phyloP scores from a whole-genome alignment of 2,113 vertebrate genomes.

The Pterocles burchelli region DNA sequence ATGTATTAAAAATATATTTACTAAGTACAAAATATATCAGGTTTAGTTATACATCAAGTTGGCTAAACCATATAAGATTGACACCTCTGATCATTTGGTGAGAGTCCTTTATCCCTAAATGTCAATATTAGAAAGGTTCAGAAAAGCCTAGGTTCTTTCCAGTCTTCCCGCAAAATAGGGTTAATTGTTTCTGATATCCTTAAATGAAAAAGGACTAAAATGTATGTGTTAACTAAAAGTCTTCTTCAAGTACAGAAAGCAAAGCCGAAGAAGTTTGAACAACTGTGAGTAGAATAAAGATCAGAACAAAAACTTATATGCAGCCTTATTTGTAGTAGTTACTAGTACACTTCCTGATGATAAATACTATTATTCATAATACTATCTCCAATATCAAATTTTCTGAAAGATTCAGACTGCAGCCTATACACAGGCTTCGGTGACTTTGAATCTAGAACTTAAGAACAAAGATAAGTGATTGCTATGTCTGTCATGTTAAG shows the following conservation, averaged over 20 bases:
- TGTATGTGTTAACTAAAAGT: not conserved
- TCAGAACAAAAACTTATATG: not conserved
- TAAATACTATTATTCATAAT: too few species aligned
- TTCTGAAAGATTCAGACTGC: not conserved
- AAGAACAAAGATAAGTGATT: not conserved
- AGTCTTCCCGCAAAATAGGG: not conserved
- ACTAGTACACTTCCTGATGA: not conserved
- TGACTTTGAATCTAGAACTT: not conserved
- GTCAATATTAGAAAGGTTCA: not conserved
- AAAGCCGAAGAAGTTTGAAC: not conserved
- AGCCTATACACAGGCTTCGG: not conserved
- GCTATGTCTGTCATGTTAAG: not conserved
- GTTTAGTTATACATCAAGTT: not conserved
- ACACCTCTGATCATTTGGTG: not conserved
- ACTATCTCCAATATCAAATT: not conserved
- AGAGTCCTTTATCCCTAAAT: not conserved
- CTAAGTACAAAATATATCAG: not conserved
- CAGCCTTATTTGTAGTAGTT: not conserved
- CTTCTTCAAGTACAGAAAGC: not conserved
- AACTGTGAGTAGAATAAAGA: not conserved
- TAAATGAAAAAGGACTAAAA: not conserved
- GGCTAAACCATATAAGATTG: not conserved
- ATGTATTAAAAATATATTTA: not conserved
- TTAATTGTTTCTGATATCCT: not conserved
- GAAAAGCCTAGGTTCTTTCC: not conserved